Percentiles rank a stretch among this genome's conserved stretches.
These are phyloP conservation scores for Papilio gigon DNA, from an alignment of 2,888 invertebrate genomes.

Conservation along the genomic window DNA sequence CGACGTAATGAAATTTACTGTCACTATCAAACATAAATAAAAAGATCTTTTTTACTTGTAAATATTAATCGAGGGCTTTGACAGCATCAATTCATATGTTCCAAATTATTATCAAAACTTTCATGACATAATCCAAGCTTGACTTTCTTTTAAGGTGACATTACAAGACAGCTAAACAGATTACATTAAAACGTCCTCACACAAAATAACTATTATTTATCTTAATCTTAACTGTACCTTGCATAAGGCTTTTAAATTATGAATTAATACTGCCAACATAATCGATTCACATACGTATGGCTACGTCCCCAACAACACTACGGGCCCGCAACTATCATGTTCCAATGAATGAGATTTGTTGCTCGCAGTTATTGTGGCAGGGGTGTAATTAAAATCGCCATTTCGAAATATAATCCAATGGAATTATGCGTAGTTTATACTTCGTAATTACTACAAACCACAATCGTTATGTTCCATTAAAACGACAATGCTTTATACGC, in stretches of 20 bases:
- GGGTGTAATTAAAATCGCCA: constrained; percentile 40
- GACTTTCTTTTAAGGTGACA: too few relatives aligned
- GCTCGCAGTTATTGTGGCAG: constrained; percentile 59
- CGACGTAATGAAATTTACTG: constrained; percentile 16
- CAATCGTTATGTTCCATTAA: constrained; percentile 34
- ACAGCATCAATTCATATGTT: too few relatives aligned
- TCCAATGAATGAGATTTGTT: constrained; percentile 61
- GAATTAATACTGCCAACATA: constrained; percentile 2
- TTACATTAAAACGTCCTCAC: background rate
- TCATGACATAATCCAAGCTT: too few relatives aligned
- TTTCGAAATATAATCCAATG: constrained; percentile 29
- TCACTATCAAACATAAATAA: too few relatives aligned
- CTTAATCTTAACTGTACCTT: background rate
- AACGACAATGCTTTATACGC: background rate
- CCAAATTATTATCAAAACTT: too few relatives aligned
- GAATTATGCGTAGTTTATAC: constrained; percentile 27
- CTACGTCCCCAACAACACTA: constrained; percentile 40
- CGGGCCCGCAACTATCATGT: constrained; percentile 69
- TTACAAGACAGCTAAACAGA: background rate
- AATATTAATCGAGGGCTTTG: too few relatives aligned
- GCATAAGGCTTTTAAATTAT: constrained; percentile 5
- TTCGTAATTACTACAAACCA: constrained; percentile 30
- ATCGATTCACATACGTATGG: constrained; percentile 35
- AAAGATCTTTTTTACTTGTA: too few relatives aligned
- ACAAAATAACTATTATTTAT: background rate